phyloP scores from a whole-genome alignment of 64 coral and sea anemone genomes.

The Dendrophyllia cribrosa region DNA sequence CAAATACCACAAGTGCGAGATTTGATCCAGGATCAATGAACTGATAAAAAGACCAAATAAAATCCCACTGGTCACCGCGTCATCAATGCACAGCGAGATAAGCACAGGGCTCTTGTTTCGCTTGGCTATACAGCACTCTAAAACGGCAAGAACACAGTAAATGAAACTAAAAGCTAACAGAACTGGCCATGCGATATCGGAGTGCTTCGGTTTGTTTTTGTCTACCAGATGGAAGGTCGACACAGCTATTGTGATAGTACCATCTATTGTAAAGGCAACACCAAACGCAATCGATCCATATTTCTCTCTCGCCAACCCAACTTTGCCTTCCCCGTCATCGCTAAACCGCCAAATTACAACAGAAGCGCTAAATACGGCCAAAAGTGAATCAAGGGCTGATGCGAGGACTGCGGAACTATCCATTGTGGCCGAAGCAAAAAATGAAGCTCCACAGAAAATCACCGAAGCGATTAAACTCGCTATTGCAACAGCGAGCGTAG shows the following conservation, averaged over 20 bases:
- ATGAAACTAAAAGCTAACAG: background rate
- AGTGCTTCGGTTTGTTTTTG: background rate
- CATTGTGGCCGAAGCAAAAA: background rate
- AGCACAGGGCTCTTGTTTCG: background rate
- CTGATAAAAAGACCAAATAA: background rate
- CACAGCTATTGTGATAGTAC: background rate
- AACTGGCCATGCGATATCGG: background rate
- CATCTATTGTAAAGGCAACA: background rate
- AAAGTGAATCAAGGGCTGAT: background rate
- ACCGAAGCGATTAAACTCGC: background rate
- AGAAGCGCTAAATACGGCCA: background rate
- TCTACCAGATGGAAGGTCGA: background rate
- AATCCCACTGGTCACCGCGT: background rate
- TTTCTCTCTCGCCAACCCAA: background rate
- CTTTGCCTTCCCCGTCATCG: background rate
- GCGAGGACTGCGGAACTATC: background rate
- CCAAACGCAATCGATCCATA: conserved; percentile 9
- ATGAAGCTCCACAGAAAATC: background rate
- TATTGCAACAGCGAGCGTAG: background rate
- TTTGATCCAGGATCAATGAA: background rate
- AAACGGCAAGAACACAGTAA: background rate
- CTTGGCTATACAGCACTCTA: background rate
- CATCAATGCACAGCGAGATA: background rate
- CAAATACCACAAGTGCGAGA: background rate
- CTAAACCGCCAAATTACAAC: background rate